These are phyloP conservation scores for Cyphomyrus discorhynchus DNA, from an alignment of 2,113 vertebrate species.

Conservation along the genomic window DNA sequence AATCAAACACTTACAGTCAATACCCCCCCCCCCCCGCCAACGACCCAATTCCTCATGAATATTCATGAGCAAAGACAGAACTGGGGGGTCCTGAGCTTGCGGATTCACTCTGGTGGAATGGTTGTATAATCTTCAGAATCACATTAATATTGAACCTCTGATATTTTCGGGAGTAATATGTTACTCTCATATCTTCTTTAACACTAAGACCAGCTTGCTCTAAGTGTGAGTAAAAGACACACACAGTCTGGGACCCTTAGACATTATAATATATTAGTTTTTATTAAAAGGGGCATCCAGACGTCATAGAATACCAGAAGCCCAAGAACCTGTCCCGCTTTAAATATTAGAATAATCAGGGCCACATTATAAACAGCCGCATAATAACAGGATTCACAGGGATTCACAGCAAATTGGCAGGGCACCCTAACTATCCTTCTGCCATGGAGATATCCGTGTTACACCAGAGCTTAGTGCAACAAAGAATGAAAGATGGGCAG, in stretches of 20 bases:
- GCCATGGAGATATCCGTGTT: not conserved
- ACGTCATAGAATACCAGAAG: not conserved
- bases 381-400: not conserved
- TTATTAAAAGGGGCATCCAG: not conserved
- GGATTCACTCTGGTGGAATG: not conserved
- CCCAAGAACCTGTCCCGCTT: not conserved
- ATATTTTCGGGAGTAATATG: not conserved
- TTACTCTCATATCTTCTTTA: not conserved
- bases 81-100: not conserved
- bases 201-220: not conserved
- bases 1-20: not conserved
- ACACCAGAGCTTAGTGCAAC: not conserved
- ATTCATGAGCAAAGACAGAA: not conserved
- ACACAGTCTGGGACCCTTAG: not conserved
- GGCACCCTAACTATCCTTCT: not conserved
- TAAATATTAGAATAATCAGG: not conserved
- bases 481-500: not conserved
- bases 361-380: not conserved
- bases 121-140: not conserved
- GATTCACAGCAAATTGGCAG: not conserved
- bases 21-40: not conserved
- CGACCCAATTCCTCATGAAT: not conserved
- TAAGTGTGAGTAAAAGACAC: not conserved
- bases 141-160: not conserved
- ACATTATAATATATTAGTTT: not conserved